Evolutionary conservation across 2,113 vertebrate species (phyloP).

Genomic region (Coryphaenoides rupestris): DNA sequence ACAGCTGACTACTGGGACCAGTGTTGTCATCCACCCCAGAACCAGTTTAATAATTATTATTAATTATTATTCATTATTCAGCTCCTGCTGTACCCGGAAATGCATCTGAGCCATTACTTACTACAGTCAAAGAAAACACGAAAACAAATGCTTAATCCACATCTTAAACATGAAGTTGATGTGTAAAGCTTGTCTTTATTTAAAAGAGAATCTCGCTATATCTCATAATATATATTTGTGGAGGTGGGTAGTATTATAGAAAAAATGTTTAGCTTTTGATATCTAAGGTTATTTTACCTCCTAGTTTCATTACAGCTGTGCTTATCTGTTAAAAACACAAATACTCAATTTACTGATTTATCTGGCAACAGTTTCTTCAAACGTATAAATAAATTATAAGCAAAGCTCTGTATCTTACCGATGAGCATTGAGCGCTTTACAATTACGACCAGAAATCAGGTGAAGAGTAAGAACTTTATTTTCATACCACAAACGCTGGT

Average conservation of each 20-base stretch:
- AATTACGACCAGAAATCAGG: no score
- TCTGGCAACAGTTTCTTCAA: constrained; percentile 6
- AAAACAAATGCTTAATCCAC: constrained; percentile 27
- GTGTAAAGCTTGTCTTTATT: constrained; percentile 67
- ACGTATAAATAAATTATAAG: no score
- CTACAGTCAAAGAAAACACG: constrained; percentile 56
- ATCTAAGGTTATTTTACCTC: constrained; percentile 49
- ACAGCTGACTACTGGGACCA: constrained; percentile 12
- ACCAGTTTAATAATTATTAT: constrained; percentile 6
- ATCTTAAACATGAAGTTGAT: constrained; percentile 57
- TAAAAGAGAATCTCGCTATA: constrained; percentile 48
- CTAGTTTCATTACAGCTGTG: constrained; percentile 23
- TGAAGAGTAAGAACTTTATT: no score
- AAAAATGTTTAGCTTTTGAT: constrained; percentile 59
- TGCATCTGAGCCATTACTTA: constrained; percentile 77
- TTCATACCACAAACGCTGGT: no score
- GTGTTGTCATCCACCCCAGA: constrained; percentile 20
- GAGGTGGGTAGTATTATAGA: constrained; percentile 66
- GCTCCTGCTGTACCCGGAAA: constrained; percentile 63
- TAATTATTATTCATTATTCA: constrained; percentile 16
- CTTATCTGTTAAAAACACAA: constrained; percentile 9
- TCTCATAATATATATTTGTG: constrained; percentile 64
- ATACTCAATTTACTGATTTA: not conserved
- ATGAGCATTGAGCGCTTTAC: no score
- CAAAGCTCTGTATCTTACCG: no score